Conservation (phyloP, 2,797 vertebrate species). For the Cuniculus paca region DNA sequence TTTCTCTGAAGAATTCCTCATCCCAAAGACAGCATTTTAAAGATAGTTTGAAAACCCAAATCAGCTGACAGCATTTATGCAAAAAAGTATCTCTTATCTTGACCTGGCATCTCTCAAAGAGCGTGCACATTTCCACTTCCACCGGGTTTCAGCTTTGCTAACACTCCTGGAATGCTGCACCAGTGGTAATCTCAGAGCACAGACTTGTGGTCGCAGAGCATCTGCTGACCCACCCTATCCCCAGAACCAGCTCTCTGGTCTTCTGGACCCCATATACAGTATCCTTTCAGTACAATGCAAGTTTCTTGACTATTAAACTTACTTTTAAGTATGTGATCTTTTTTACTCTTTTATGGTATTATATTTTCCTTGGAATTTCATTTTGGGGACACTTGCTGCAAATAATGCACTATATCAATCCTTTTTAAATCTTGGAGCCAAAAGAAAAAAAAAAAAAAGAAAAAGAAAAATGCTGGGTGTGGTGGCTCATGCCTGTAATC, state of each 20-base stretch:
- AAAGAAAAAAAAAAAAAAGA: too few species aligned
- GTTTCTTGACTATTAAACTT: neutral
- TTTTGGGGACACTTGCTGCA: neutral
- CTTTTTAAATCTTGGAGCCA: neutral
- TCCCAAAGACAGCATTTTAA: neutral
- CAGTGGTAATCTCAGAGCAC: neutral
- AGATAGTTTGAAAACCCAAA: constrained; percentile 7
- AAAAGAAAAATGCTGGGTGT: too few species aligned
- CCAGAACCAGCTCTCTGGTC: neutral
- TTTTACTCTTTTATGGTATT: neutral
- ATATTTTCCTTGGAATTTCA: constrained; percentile 1
- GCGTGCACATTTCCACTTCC: neutral
- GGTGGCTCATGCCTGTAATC: too few species aligned
- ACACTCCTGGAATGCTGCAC: neutral
- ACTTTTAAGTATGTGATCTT: neutral
- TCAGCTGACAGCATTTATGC: neutral
- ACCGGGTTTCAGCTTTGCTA: neutral
- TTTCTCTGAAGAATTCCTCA: constrained; percentile 36
- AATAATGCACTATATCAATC: neutral
- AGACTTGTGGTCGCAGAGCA: neutral
- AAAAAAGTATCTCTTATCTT: neutral
- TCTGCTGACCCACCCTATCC: neutral
- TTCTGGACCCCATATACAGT: neutral
- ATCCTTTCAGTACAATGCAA: constrained; percentile 35
- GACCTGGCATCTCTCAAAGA: neutral